Evolutionary conservation across 2,888 invertebrate species (phyloP), one percentile per base, ranked within the genome.

Genomic region (Melipona bicolor): DNA sequence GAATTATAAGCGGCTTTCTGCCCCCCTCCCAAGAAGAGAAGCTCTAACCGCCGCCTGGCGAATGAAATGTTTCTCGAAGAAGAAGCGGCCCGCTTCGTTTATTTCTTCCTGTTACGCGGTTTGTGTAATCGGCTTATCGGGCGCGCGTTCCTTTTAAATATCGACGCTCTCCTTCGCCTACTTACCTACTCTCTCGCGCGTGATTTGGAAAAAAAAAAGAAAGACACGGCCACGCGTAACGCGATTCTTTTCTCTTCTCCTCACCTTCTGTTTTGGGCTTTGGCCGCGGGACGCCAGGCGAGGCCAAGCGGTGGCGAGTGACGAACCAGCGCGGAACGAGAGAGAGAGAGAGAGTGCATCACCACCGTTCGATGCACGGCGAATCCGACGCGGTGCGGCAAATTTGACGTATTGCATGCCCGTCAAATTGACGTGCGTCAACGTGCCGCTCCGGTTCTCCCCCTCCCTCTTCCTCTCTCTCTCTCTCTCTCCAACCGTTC

Each of bases 381-480:
- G 75, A 83, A 83, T 79, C 79, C 79, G 84, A 72, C 67, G 71
- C 77, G 84, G 85, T 77, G 77, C 77, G 74, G 79, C 84, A 84
- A 85, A 85, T 85, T 85, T 85, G 85, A 85, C 85, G 85, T 85
- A 85, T 85, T 84, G 85, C 85, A 84, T 85, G 84, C 80, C 67
- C 85, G 85, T 84, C 84, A 85, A 85, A 85, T 85, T 85, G 84
- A 85, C 84, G 84, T 70, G 79, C 84, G 84, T 85, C 84, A 84
- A 85, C 84, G 84, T 79, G 76, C 80, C 83, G 56, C 49, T 69
- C 70, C 32, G 59, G 32, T 59, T 50, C 84, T 73, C 76, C 73
- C 79, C 17, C 1, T 17, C 6, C 52, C 19, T 5, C 15, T 15
- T 17, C 19, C 4, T 17, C 32, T 32, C 32, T 4, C 32, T 32